These are phyloP conservation scores for Entomobrya proxima DNA, from an alignment of 2,888 invertebrate species.

Conservation along the genomic window DNA sequence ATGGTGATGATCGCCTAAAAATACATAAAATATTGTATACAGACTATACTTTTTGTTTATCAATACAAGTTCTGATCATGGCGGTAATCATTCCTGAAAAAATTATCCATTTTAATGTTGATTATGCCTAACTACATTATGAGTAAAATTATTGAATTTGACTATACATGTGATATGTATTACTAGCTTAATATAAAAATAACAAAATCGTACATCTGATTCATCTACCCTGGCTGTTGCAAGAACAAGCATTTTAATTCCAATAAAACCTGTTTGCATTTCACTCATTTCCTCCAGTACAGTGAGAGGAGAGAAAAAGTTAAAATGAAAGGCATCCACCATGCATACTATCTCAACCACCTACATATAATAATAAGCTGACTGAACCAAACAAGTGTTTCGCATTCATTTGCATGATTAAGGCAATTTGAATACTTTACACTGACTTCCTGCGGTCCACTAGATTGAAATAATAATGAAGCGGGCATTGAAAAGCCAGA, in stretches of 20 bases:
- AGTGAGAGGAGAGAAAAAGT: too few species aligned
- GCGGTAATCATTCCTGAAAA: too few species aligned
- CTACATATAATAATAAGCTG: conserved; percentile 1
- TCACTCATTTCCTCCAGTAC: not conserved
- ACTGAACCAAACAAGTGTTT: conserved; percentile 63
- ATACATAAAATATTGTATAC: too few species aligned
- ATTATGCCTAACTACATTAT: not conserved
- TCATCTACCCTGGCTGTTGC: not conserved
- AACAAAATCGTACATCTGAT: too few species aligned
- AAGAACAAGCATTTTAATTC: conserved; percentile 21
- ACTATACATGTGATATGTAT: not conserved
- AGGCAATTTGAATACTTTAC: conserved; percentile 65
- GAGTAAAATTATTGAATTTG: not conserved
- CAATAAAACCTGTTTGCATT: conserved; percentile 48
- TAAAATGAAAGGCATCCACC: too few species aligned
- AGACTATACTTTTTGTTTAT: too few species aligned
- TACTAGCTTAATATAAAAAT: not conserved
- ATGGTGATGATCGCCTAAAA: too few species aligned
- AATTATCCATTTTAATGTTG: too few species aligned
- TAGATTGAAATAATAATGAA: conserved; percentile 64
- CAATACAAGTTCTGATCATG: too few species aligned
- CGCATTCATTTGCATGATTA: conserved; percentile 64
- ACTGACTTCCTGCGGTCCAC: conserved; percentile 63
- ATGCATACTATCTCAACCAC: not conserved
- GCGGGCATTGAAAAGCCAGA: conserved; percentile 33